These are phyloP conservation scores for Huso huso DNA, from an alignment of 2,797 vertebrate species.

Conservation along the genomic window DNA sequence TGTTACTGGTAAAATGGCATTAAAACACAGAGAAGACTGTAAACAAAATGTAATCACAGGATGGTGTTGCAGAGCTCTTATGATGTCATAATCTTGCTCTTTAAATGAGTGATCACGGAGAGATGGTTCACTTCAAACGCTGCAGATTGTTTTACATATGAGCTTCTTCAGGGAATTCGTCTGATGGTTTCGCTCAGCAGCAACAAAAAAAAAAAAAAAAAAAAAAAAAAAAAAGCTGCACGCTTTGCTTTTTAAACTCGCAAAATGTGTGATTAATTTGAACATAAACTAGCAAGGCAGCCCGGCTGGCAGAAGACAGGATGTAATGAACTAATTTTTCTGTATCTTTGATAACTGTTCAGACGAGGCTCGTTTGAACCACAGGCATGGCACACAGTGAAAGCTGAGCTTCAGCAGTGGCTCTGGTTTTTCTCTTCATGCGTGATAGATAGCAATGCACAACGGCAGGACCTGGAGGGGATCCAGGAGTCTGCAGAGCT, in stretches of 20 bases:
- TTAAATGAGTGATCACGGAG: conserved; percentile 12
- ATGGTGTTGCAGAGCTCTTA: conserved; percentile 25
- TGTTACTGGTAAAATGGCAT: too few species aligned
- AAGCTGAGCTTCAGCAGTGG: conserved; percentile 58
- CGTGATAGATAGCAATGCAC: conserved; percentile 56
- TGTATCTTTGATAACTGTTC: conserved; percentile 58
- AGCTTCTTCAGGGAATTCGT: background rate
- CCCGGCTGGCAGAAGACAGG: conserved; percentile 46
- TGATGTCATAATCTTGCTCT: conserved; percentile 31
- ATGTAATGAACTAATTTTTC: conserved; percentile 70
- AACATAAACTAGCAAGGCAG: conserved; percentile 41
- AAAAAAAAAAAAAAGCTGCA: background rate
- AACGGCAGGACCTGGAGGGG: conserved; percentile 56
- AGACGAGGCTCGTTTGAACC: conserved; percentile 54
- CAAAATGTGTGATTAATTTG: conserved; percentile 16
- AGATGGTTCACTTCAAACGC: background rate
- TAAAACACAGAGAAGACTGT: too few species aligned
- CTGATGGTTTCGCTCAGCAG: background rate
- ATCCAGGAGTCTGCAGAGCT: conserved; percentile 52
- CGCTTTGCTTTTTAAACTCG: background rate
- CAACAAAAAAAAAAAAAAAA: background rate
- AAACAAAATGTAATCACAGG: too few species aligned
- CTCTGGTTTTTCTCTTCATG: conserved; percentile 56
- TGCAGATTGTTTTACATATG: background rate
- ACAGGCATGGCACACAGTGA: conserved; percentile 56